Conservation (phyloP, 2,888 invertebrate genomes). For the Theretra japonica region DNA sequence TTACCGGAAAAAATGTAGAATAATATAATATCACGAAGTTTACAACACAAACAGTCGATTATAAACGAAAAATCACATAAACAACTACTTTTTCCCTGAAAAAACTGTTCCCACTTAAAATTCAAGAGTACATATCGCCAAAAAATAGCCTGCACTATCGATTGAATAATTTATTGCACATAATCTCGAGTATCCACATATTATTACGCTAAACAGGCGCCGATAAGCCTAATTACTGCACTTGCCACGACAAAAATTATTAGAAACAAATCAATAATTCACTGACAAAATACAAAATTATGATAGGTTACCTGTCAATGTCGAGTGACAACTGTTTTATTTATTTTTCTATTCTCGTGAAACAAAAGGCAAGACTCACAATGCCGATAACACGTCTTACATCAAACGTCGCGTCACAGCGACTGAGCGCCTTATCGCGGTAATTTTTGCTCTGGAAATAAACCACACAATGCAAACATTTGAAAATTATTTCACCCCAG, state of each 20-base stretch:
- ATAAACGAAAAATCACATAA: not conserved
- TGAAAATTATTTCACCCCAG: conserved; percentile 39
- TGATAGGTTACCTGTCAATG: conserved; percentile 73
- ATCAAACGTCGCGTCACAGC: conserved; percentile 52
- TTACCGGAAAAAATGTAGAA: not conserved
- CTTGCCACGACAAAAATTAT: conserved; percentile 40
- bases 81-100: conserved; percentile 39
- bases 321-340: conserved; percentile 54
- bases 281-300: conserved; percentile 33
- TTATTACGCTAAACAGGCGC: conserved; percentile 38
- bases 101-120: conserved; percentile 38
- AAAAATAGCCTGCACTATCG: conserved; percentile 43
- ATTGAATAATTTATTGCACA: conserved; percentile 49
- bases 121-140: conserved; percentile 43
- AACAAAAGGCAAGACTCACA: conserved; percentile 40
- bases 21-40: not conserved
- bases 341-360: conserved; percentile 43
- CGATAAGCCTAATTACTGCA: conserved; percentile 34
- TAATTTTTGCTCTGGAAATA: conserved; percentile 54
- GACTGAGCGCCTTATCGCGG: conserved; percentile 50
- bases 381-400: conserved; percentile 53
- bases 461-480: conserved; percentile 51
- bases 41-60: not conserved
- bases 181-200: conserved; percentile 52
- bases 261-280: conserved; percentile 60